Evolutionary conservation across 2,888 invertebrate species (phyloP), one percentile per base, ranked within the genome.

Genomic region (Nudaria mundana): DNA sequence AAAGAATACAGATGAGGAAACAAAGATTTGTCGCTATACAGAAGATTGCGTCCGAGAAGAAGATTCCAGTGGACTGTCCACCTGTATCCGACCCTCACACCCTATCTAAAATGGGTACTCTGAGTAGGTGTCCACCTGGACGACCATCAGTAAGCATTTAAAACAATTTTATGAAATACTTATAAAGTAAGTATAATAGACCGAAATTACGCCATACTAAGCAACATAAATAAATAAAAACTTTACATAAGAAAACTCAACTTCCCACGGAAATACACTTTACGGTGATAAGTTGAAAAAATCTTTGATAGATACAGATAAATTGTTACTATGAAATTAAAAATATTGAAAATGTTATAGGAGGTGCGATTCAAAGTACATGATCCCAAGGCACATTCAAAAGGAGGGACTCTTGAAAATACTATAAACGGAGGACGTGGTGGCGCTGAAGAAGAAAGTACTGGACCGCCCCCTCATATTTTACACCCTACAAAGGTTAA

Each of bases 1-100:
- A 98, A 90, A 92, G 97, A 84, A 96, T 98, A 84, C 97, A 97
- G 82, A 96, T 98, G 96, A 92, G 97, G 75, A 97, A 97, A 90
- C 96, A 95, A 88, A 92, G 97, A 74, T 96, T 95, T 84, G 91
- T 94, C 78, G 94, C 94, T 57, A 94, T 95, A 58, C 96, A 97
- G 82, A 97, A 97, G 90, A 94, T 97, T 85, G 95, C 95, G 63
- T 95, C 95, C 74, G 95, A 96, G 84, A 96, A 96, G 90, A 96
- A 96, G 83, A 91, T 94, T 56, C 94, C 93, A 71, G 92, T 94
- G 60, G 95, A 95, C 70, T 94, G 93, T 43, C 91, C 92, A 29
- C 92, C 93, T 14, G 37, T 92, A 68, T 92, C 91, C 55, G 95
- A 94, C 78, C 93, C 82, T 14, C 88, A 94, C 73, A 82, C 85